Percentiles rank a stretch among this genome's conserved stretches.
These are phyloP conservation scores for Drosophila gaucha DNA, from an alignment of 2,888 invertebrate species.

Conservation along the genomic window DNA sequence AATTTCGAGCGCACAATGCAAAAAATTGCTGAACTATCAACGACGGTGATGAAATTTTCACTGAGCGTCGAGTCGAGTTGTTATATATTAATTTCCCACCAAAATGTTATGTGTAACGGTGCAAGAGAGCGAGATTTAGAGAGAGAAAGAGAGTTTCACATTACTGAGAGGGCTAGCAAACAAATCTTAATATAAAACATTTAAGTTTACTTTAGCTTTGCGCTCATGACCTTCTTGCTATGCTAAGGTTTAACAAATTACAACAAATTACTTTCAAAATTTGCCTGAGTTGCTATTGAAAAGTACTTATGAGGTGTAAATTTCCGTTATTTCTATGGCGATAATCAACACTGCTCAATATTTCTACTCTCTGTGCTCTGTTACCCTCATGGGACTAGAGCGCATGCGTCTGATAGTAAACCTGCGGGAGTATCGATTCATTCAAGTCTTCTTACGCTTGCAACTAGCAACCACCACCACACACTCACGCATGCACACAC, in stretches of 20 bases:
- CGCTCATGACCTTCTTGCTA: background rate
- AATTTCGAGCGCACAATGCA: conserved; percentile 48
- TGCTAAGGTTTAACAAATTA: background rate
- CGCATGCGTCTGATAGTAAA: conserved; percentile 58
- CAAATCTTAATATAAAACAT: background rate
- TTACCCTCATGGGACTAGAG: conserved; percentile 8
- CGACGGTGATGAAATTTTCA: conserved; percentile 84
- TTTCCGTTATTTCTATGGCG: conserved; percentile 44
- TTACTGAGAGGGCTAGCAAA: background rate
- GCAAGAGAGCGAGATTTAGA: conserved; percentile 35
- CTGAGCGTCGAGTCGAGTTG: conserved; percentile 70
- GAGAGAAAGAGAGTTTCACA: background rate
- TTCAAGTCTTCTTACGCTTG: conserved; percentile 51
- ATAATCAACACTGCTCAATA: conserved; percentile 54
- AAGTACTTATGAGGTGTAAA: too few species aligned
- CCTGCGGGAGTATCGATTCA: conserved; percentile 71
- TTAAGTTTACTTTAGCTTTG: background rate
- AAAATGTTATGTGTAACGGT: conserved; percentile 54
- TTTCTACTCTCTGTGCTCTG: conserved; percentile 9
- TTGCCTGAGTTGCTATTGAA: too few species aligned
- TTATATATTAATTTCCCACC: conserved; percentile 74
- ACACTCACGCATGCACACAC: conserved; percentile 14
- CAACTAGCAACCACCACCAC: conserved; percentile 44
- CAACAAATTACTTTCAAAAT: background rate
- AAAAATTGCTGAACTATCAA: conserved; percentile 77